Base-by-base conservation (phyloP, 2,113 vertebrate genomes). In the Pomatorhinus ruficollis region DNA sequence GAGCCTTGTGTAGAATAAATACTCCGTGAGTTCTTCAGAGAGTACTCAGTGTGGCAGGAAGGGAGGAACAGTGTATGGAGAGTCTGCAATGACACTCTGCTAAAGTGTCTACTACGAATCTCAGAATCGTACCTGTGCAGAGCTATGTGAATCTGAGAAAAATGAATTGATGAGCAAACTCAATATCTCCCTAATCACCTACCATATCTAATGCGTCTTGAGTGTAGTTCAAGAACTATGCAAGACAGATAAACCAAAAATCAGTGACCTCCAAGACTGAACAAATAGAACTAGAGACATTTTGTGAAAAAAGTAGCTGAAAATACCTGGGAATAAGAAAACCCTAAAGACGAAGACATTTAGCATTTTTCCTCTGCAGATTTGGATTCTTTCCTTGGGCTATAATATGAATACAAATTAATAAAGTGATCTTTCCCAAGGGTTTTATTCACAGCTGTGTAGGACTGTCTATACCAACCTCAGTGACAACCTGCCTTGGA, bases 1-100 rank as follows among this genome's bases (percentile, higher is more conserved):
- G 79, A 77, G 70, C 2, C 19, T 82, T 76, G 89, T 72, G 47
- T 69, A 93, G 77, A 94, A 94, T 44, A 92, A 96, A 95, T 76
- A 92, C 37, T 47, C 15, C 64, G 44, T 96, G 94, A 89, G 77
- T 93, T 95, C 94, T 96, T 97, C 87, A 96, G 84, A 96, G 83
- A 85, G 64, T 83, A 83, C 91, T 97, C 57, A 68, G 30, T 72
- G 66, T 93, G 96, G 94, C 93, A 96, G 84, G 33, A 95, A 94
- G 39, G 27, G 81, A 91, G 63, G 86, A 89, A 94, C 64, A 89
- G 93, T 45, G 50, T 69, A 37, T 44, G 27, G 72, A 89, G 25
- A 83, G 85, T 3, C 9, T 52, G 50, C 28, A 75, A 75, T 33
- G 56, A 94, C 45, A 76, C 92, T 96, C 86, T 92, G 85, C 71